A percentile compares a stretch with the other conserved stretches of the same genome.
Evolutionary conservation across 1,140 invertebrate species (phyloP).

Genomic region (Ceratitis capitata): DNA sequence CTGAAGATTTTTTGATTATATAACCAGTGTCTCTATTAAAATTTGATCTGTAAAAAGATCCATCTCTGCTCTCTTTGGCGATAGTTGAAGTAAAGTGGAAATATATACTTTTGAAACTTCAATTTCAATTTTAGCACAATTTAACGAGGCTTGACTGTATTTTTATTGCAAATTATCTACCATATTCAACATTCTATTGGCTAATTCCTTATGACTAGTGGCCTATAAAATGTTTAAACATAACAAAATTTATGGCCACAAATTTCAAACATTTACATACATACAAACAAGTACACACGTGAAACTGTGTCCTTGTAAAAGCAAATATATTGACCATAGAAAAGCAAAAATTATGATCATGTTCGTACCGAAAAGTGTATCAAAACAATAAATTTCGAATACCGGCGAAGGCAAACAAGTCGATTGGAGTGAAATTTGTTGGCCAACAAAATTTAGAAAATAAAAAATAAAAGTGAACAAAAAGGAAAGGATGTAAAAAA

Average conservation of each 20-base stretch:
- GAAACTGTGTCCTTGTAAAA: background rate
- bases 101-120: too few species aligned
- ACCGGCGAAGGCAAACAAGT: background rate
- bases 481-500: background rate
- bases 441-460: background rate
- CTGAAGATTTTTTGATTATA: too few species aligned
- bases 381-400: conserved; percentile 30
- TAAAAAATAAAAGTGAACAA: background rate
- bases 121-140: too few species aligned
- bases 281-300: background rate
- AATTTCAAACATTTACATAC: background rate
- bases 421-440: background rate
- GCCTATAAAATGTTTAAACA: background rate
- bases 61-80: too few species aligned
- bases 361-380: conserved; percentile 24
- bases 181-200: background rate
- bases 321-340: background rate
- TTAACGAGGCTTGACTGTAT: too few species aligned
- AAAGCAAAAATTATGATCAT: background rate
- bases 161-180: too few species aligned
- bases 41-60: too few species aligned
- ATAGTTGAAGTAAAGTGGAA: too few species aligned
- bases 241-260: background rate
- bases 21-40: too few species aligned
- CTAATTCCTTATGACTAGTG: background rate